Evolutionary conservation across 2,888 invertebrate species (phyloP), one percentile per base, ranked within the genome.

Genomic region (Microctonus aethiopoides): DNA sequence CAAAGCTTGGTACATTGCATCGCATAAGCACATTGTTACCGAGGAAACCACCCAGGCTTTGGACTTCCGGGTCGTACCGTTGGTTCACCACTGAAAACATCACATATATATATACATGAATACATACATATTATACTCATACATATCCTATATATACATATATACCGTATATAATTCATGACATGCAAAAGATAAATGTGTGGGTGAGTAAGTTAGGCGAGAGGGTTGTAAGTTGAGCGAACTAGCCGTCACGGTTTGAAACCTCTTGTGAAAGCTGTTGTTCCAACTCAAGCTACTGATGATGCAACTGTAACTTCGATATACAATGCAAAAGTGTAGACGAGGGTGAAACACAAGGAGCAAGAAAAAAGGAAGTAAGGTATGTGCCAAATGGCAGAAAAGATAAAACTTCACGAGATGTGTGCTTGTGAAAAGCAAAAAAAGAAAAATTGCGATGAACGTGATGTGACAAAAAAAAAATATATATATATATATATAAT

Each of bases 61-160:
- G 89, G 65, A 89, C 89, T 86, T 89, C 89, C 70, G 89, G 89
- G 76, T 89, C 89, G 80, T 89, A 89, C 69, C 88, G 88, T 74
- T 89, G 89, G 83, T 88, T 87, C 73, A 89, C 88, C 80, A 89
- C 89, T 89, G 60, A 76, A 72, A 74, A 52, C n/a, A n/a, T n/a
- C n/a, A n/a, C 34, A 57, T 32, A 64, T 39, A 32, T 29, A 20
- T 41, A 20, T 11, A 52, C 7, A 32, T 51, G 22, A 32, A 20
- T 29, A 34, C 41, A 66, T 54, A 60, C 26, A 60, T 59, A 46
- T 52, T 59, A 32, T 67, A 67, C 26, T 13, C 1, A 41, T 52
- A n/a, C n/a, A n/a, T n/a, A n/a, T n/a, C n/a, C 60, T 7, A 36
- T 2, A 9, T 7, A 24, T 13, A 11, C n/a, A 56, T 22, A 56